A percentile compares a stretch with the other conserved stretches of the same genome.
phyloP scores from a whole-genome alignment of 2,888 invertebrate genomes.

The Stramonita haemastoma region DNA sequence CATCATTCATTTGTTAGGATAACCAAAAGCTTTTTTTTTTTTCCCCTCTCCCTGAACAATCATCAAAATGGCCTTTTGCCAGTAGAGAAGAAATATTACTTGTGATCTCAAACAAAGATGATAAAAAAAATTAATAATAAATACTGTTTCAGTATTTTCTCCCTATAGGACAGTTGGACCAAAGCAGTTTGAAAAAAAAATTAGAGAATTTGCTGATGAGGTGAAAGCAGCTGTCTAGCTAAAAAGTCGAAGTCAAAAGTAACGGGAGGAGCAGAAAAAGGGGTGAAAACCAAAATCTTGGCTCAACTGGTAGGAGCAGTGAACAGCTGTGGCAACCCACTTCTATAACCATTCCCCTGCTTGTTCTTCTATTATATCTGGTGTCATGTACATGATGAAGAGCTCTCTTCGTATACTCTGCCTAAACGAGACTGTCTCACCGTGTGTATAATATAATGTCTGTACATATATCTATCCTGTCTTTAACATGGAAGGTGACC shows the following conservation, averaged over 20 bases:
- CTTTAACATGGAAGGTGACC: too few species aligned
- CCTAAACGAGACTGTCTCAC: conserved; percentile 1
- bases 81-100: too few species aligned
- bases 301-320: background rate
- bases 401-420: conserved; percentile 12
- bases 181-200: too few species aligned
- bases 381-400: background rate
- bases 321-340: conserved; percentile 27
- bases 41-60: too few species aligned
- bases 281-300: background rate
- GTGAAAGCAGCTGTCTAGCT: background rate
- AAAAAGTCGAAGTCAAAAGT: background rate
- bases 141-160: too few species aligned
- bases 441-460: background rate
- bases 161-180: too few species aligned
- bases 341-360: conserved; percentile 7
- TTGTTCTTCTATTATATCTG: conserved; percentile 18
- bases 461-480: background rate
- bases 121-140: too few species aligned
- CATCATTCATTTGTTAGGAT: too few species aligned
- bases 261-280: background rate
- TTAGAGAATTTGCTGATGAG: too few species aligned
- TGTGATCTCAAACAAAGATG: too few species aligned
- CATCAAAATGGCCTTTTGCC: too few species aligned
- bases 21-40: too few species aligned